phyloP scores from a whole-genome alignment of 2,888 invertebrate genomes.

The Hydriomena furcata region DNA sequence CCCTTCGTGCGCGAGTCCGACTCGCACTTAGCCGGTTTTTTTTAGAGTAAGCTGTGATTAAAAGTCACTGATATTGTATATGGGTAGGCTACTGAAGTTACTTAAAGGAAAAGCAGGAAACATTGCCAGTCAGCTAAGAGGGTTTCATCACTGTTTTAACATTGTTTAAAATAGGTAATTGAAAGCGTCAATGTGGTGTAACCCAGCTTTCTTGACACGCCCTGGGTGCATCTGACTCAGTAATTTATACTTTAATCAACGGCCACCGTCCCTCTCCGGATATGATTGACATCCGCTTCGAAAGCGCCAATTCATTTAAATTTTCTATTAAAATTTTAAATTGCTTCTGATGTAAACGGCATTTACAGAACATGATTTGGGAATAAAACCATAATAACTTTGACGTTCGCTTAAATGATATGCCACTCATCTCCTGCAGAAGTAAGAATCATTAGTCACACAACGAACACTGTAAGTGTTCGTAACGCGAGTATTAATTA shows the following conservation, averaged over 20 bases:
- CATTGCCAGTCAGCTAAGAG: too few species aligned
- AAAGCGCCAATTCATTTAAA: slow-evolving; percentile 32
- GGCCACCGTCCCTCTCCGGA: slow-evolving; percentile 45
- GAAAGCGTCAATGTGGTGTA: slow-evolving; percentile 1
- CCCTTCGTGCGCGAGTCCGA: too few species aligned
- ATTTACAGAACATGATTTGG: neutral
- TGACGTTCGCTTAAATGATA: neutral
- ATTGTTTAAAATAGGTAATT: too few species aligned
- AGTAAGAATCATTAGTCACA: neutral
- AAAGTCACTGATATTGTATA: too few species aligned
- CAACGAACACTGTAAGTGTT: neutral
- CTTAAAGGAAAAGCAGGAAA: too few species aligned
- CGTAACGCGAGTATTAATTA: neutral
- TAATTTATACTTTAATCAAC: slow-evolving; percentile 67
- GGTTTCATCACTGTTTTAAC: neutral
- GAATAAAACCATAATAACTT: neutral
- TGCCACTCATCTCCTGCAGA: neutral
- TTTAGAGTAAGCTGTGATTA: too few species aligned
- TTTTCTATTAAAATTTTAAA: slow-evolving; percentile 20
- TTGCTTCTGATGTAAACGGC: slow-evolving; percentile 8
- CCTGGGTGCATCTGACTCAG: slow-evolving; percentile 30
- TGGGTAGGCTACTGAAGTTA: too few species aligned
- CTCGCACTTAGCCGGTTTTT: too few species aligned
- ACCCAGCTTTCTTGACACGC: slow-evolving; percentile 11
- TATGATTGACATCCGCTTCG: slow-evolving; percentile 56